Conservation (phyloP, 2,888 invertebrate genomes). For the Phlogophora meticulosa region DNA sequence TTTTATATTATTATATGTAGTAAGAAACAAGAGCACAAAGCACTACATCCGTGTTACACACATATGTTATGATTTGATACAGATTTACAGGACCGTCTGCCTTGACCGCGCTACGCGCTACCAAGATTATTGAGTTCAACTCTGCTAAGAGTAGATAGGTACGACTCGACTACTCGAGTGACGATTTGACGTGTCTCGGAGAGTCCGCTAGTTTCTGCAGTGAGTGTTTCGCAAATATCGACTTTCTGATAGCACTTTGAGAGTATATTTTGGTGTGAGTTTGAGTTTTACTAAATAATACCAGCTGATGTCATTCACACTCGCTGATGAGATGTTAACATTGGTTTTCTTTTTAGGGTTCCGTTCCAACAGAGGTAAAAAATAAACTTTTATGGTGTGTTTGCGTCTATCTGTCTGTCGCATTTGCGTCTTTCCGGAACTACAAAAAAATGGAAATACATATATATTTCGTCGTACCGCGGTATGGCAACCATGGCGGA, state of each 20-base stretch:
- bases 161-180: slow-evolving; percentile 13
- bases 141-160: slow-evolving; percentile 20
- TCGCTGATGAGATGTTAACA: background rate
- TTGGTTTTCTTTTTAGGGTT: background rate
- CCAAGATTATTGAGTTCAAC: slow-evolving; percentile 54
- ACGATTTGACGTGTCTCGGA: slow-evolving; percentile 2
- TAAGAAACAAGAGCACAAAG: slow-evolving; percentile 14
- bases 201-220: slow-evolving; percentile 18
- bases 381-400: no score
- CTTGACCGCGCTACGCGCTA: slow-evolving; percentile 56
- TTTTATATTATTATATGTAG: slow-evolving; percentile 10
- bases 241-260: background rate
- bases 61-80: slow-evolving; percentile 35
- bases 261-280: slow-evolving; percentile 19
- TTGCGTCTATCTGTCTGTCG: no score
- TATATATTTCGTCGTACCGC: no score
- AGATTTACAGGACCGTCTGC: slow-evolving; percentile 50
- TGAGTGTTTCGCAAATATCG: slow-evolving; percentile 22
- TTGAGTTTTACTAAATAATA: slow-evolving; percentile 11
- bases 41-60: slow-evolving; percentile 42
- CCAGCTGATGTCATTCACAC: slow-evolving; percentile 52
- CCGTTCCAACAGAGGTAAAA: no score
- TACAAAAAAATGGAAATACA: no score
- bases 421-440: no score
- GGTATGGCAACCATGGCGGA: no score